Evolutionary conservation across 2,888 invertebrate species (phyloP).

Genomic region (Homarus gammarus): DNA sequence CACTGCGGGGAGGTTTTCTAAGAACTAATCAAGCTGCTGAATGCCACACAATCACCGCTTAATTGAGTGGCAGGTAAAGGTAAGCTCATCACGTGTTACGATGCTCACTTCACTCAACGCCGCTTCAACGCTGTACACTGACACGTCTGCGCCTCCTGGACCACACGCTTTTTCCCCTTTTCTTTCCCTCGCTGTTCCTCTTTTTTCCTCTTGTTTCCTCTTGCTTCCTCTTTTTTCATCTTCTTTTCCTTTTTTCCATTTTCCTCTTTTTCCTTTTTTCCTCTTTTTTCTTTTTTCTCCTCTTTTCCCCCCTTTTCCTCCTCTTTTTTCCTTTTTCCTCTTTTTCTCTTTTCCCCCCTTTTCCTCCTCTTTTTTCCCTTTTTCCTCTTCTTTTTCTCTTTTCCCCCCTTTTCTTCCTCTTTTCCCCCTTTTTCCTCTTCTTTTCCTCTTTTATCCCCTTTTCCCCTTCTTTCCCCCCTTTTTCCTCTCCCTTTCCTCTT

Average conservation of each 20-base stretch:
- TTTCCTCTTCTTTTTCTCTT: neutral
- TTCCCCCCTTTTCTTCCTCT: neutral
- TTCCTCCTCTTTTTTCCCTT: neutral
- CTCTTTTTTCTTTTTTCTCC: neutral
- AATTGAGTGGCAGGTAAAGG: neutral
- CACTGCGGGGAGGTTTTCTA: neutral
- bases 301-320: neutral
- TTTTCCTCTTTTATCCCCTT: neutral
- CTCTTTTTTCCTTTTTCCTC: neutral
- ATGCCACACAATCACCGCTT: neutral
- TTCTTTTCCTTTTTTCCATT: neutral
- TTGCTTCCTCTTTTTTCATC: neutral
- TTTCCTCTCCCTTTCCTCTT: neutral
- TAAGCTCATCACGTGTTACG: too few relatives aligned
- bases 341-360: neutral
- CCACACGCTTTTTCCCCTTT: too few relatives aligned
- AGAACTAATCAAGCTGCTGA: neutral
- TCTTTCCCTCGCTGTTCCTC: neutral
- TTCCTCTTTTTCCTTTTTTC: neutral
- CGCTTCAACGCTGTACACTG: too few relatives aligned
- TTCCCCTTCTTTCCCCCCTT: neutral
- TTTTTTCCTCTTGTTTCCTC: neutral
- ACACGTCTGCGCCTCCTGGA: too few relatives aligned
- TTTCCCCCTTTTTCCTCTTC: neutral
- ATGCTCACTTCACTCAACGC: too few relatives aligned